Evolutionary conservation across 2,888 invertebrate genomes (phyloP).

Genomic region (Agonopterix alstromeriana): DNA sequence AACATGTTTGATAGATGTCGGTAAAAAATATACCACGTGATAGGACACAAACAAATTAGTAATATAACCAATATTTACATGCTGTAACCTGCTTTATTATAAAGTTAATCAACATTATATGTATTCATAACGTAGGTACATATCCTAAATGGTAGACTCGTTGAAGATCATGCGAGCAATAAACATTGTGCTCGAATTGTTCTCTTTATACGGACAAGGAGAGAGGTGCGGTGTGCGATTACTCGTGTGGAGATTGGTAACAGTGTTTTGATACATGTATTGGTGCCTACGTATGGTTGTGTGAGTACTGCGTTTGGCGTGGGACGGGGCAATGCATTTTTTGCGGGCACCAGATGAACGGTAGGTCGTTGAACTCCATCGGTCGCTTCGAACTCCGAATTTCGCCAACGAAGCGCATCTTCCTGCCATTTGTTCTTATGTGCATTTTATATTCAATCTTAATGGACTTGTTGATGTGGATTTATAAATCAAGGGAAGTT

Average conservation of each 20-base stretch:
- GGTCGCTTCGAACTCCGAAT: constrained; percentile 59
- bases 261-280: constrained; percentile 38
- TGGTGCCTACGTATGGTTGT: constrained; percentile 34
- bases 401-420: constrained; percentile 61
- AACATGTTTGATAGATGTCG: too few relatives aligned
- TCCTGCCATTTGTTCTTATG: constrained; percentile 23
- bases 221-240: constrained; percentile 51
- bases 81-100: too few relatives aligned
- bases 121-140: too few relatives aligned
- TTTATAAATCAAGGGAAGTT: neutral
- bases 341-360: constrained; percentile 68
- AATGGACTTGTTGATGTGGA: neutral
- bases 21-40: too few relatives aligned
- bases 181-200: constrained; percentile 48
- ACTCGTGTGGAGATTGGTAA: constrained; percentile 58
- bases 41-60: too few relatives aligned
- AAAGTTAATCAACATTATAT: too few relatives aligned
- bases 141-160: neutral
- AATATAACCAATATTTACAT: too few relatives aligned
- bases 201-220: constrained; percentile 44
- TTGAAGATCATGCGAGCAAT: constrained; percentile 32
- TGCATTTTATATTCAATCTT: neutral
- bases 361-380: constrained; percentile 59
- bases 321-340: constrained; percentile 74
- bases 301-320: constrained; percentile 65